Evolutionary conservation across 2,888 invertebrate species (phyloP), one percentile per base, ranked within the genome.

Genomic region (Sphaerophoria rueppellii): DNA sequence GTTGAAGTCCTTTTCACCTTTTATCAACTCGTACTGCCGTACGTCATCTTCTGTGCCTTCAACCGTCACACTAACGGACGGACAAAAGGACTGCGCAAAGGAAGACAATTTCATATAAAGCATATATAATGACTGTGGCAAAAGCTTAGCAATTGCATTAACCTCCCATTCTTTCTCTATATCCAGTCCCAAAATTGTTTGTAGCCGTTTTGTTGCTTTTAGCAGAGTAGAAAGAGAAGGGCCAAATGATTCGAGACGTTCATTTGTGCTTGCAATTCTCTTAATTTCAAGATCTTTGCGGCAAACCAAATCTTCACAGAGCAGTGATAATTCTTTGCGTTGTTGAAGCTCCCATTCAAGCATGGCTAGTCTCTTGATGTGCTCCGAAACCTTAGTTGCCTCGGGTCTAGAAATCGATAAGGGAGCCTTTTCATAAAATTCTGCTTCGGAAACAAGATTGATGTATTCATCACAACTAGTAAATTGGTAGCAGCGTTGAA

Each of bases 401-500:
- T 95, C 94, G 14, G 94, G 94, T 86, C 95, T 93, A 12, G 95
- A 93, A 76, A 97, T 93, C 60, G 93, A 93, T n/a, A 55, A 55
- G 1, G 87, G 87, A 1, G 87, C 87, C 90, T 95, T 94, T 88
- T 93, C 93, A 89, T 95, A 96, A 91, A 98, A 98, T 89, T 97
- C 96, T 76, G 96, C 95, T 67, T 96, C 93, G 0, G 96, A 92
- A 1, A 99, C 96, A 65, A 99, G 93, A 89, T 98, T 96, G 88
- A 99, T 97, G 89, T 96, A 96, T 92, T 98, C 97, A 93, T 98
- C 98, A 91, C 97, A 97, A 9, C 98, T 98, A 90, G 97, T 98
- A 90, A 98, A 98, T 90, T 98, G 97, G 80, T 98, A 94, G 90
- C 98, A 98, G 89, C 98, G 97, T 24, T 96, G 95, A n/a, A 98